Percentiles rank a stretch among this genome's conserved stretches.
Evolutionary conservation across 2,113 vertebrate genomes (phyloP).

Genomic region (Lates calcarifer): DNA sequence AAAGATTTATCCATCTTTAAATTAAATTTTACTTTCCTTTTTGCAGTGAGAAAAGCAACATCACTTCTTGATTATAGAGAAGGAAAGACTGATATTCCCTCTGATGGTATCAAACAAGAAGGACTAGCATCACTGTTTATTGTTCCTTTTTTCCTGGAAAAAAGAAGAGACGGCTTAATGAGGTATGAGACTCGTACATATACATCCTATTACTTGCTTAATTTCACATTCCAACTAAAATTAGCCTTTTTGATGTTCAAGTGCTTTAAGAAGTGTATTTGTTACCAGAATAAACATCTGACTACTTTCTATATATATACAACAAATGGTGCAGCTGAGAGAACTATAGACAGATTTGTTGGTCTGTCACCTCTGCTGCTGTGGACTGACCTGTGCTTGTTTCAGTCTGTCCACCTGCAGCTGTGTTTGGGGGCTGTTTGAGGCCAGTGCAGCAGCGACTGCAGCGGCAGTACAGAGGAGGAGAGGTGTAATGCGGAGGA

Average conservation of each 20-base stretch:
- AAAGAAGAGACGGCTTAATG: too few species aligned
- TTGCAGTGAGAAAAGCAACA: not conserved
- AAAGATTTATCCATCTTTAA: not conserved
- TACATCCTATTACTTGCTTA: too few species aligned
- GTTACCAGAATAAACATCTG: not conserved
- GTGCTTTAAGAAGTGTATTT: not conserved
- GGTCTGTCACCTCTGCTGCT: not conserved
- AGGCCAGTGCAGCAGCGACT: conserved; percentile 28
- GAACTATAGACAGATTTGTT: too few species aligned
- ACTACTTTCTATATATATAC: not conserved
- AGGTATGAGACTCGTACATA: too few species aligned
- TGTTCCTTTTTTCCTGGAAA: too few species aligned
- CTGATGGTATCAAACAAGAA: too few species aligned
- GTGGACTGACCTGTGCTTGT: not conserved
- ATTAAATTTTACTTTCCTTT: not conserved
- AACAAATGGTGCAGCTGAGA: not conserved
- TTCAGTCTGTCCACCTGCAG: conserved; percentile 33
- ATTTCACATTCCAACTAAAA: not conserved
- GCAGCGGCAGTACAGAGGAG: conserved; percentile 23
- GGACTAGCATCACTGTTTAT: too few species aligned
- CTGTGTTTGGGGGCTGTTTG: conserved; percentile 16
- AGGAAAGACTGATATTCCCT: too few species aligned
- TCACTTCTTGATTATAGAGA: not conserved
- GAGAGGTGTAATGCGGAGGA: conserved; percentile 57
- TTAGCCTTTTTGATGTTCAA: not conserved